Base-by-base conservation (phyloP, 1,140 invertebrate species). In the Lucilia sericata region DNA sequence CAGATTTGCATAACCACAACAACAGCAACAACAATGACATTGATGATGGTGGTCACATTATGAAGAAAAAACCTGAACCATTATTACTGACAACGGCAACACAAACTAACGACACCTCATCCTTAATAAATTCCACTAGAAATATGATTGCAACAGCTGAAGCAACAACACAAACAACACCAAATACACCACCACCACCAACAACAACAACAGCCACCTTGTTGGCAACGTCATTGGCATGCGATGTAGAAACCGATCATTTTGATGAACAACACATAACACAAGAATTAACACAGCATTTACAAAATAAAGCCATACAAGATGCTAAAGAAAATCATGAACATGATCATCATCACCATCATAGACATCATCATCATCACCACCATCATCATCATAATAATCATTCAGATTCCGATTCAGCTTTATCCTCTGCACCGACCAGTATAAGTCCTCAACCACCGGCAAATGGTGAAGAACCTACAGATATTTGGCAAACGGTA, bases 401-500 rank as follows among this genome's bases (percentile, higher is more conserved):
- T 85, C 88, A 88, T 74, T 91, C 90, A 74, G 91, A 91, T 82
- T 90, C 90, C 74, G 91, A 91, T 84, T 91, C 91, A n/a, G 91
- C 90, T 0, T 75, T 91, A 36, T 91, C 91, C 36, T 91, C 91
- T 65, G 90, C 90, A 74, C 91, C 91, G 81, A 88, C 89, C 9
- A 91, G 90, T 10, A 89, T 91, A 75, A 91, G 91, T 84, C 91
- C 90, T 36, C 90, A 91, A 85, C 91, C 91, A 80, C 90, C 88
- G 8, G 87, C 88, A 2, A 87, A 87, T 75, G 89, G 88, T 19
- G 85, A 88, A 36, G 89, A 91, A 74, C 88, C 88, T 82, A 86
- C 88, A 55, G 90, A 91, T 85, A 89, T 91, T 82, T 91, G 90
- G 90, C 90, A 91, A 87, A 89, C 88, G 83, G 90, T 91, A 85